Base-by-base conservation (phyloP, 2,113 vertebrate genomes). In the Rhagologus leucostigma region DNA sequence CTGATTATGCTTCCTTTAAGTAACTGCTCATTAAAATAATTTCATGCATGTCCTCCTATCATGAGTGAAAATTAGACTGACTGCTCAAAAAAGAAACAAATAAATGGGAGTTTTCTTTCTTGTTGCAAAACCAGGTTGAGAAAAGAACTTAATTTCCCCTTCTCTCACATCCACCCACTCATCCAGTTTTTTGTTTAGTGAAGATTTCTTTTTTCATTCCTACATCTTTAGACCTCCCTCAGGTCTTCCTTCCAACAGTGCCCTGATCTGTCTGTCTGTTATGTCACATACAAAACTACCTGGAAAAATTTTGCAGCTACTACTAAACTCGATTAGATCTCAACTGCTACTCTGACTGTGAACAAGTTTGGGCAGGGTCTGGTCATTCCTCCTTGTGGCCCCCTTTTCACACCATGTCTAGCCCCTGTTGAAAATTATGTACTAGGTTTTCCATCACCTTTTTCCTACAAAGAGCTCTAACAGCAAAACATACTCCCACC, bases 1-100 rank as follows among this genome's bases (percentile, higher is more conserved):
- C 18, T 87, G 69, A 89, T 87, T 70, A 52, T 19, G 32, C 49
- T 56, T 75, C 23, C 46, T 91, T 91, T 76, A 95, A 94, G 74
- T 46, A 93, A 76, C 42, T 80, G 39, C 59, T 87, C 62, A 93
- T 95, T 93, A 94, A 65, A 75, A 69, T 76, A 21, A 91, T 85
- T 94, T 89, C 49, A 95, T 76, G 81, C 65, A 53, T 85, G 70
- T 85, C 53, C 35, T 89, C 57, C 57, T 84, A 78, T 76, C 65
- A 71, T 16, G 7, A 95, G 18, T 16, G 21, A 90, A 91, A 95
- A 94, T 62, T 89, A 81, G 49, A 89, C 37, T 55, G 39, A 53
- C 35, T 92, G n/a, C 76, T 63, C 23, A 50, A 46, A 17, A 68
- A 68, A 71, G 2, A 56, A 90, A 33, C 16, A 41, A 89, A 73